phyloP scores from a whole-genome alignment of 2,888 invertebrate species.

The Melanargia galathea region DNA sequence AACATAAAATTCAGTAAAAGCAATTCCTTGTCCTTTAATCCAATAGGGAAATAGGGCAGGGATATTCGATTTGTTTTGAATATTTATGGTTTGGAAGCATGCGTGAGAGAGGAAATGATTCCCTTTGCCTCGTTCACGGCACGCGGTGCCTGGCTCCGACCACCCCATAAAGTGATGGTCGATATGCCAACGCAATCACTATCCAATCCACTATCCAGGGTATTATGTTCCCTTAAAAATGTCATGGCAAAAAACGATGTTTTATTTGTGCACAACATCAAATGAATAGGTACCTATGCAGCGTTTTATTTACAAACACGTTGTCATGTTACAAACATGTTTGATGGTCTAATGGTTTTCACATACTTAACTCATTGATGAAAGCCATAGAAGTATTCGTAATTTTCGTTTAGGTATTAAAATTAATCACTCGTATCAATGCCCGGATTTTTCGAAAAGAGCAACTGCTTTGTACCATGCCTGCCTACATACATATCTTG shows the following conservation, averaged over 20 bases:
- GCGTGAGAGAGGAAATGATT: conserved; percentile 64
- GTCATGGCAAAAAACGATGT: conserved; percentile 37
- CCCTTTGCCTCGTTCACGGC: conserved; percentile 59
- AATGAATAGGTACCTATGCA: neutral
- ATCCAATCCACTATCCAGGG: conserved; percentile 11
- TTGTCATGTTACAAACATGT: neutral
- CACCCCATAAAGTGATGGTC: conserved; percentile 57
- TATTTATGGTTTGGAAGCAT: conserved; percentile 37
- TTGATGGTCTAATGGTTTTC: neutral
- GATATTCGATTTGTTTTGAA: conserved; percentile 31
- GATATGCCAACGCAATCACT: conserved; percentile 49
- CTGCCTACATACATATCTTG: too few relatives aligned
- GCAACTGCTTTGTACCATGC: too few relatives aligned
- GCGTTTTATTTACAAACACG: neutral
- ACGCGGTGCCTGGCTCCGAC: conserved; percentile 70
- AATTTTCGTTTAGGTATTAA: too few relatives aligned
- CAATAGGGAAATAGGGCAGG: conserved; percentile 47
- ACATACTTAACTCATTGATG: neutral
- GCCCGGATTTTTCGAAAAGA: too few relatives aligned
- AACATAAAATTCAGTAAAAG: neutral
- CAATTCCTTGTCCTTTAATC: neutral
- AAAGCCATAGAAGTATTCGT: neutral
- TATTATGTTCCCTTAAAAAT: conserved; percentile 15
- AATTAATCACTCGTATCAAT: neutral
- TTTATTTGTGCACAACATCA: conserved; percentile 50